Percentiles rank a stretch among this genome's conserved stretches.
Evolutionary conservation across 2,797 vertebrate species (phyloP).

Genomic region (Hemibagrus guttatus): DNA sequence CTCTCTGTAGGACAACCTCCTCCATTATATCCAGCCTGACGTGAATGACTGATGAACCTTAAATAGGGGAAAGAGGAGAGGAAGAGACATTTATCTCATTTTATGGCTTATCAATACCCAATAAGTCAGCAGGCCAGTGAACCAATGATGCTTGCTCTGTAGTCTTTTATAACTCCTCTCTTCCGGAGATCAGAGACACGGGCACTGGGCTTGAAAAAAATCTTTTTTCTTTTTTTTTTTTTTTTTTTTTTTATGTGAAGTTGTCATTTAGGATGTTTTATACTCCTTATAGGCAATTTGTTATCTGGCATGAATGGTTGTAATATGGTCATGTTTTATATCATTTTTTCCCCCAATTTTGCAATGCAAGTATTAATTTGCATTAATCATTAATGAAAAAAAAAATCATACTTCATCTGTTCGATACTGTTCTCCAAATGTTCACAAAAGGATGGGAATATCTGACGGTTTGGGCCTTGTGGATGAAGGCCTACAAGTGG

Average conservation of each 20-base stretch:
- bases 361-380: neutral
- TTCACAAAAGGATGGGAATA: neutral
- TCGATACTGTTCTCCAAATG: neutral
- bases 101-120: constrained; percentile 42
- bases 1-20: neutral
- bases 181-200: neutral
- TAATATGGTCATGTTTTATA: neutral
- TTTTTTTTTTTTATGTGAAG: too few relatives aligned
- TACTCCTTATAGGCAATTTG: neutral
- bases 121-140: constrained; percentile 16
- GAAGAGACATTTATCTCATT: constrained; percentile 33
- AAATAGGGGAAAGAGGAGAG: constrained; percentile 9
- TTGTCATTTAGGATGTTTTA: neutral
- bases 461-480: neutral
- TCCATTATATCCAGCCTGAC: constrained; percentile 15
- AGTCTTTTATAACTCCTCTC: constrained; percentile 15
- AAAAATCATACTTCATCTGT: neutral
- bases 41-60: constrained; percentile 34
- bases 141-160: constrained; percentile 1
- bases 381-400: neutral
- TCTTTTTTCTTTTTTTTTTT: too few relatives aligned
- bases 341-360: neutral
- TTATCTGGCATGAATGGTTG: neutral
- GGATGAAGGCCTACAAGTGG: neutral
- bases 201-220: neutral